Base-by-base conservation (phyloP, 2,113 vertebrate species). In the Polyodon spathula region DNA sequence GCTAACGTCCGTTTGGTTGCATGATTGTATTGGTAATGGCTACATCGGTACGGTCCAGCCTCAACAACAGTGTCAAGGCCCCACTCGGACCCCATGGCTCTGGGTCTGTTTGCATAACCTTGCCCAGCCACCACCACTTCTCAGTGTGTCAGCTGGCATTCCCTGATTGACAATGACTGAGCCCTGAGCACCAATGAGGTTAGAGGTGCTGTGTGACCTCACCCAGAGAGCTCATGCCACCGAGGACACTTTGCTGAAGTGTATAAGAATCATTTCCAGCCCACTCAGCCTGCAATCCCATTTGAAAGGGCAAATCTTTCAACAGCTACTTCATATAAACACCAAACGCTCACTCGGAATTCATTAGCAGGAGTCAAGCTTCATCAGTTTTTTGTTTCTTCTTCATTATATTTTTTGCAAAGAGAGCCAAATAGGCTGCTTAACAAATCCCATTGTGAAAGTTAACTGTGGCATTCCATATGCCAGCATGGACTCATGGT, bases 81-180 rank as follows among this genome's bases (percentile, higher is more conserved):
- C n/a, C n/a, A n/a, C 61, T 37, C 58, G 53, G 43, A 56, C 51
- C 37, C 41, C 53, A 37, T 61, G 42, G 8, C 39, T 9, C 6
- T 1, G 9, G 4, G 14, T 41, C 11, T 58, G 39, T 12, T 40
- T 42, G 39, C 14, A 53, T 81, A 81, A 85, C 85, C 84, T 85
- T 83, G 84, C 82, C 83, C 79, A 84, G 78, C 84, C 81, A 81
- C 80, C 79, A 81, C 80, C 83, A 12, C 83, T 84, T 78, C 74
- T 82, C 76, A 81, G 46, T 69, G 73, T 78, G 82, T 86, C 84
- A 77, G 71, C 69, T 68, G 67, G 64, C 63, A 77, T 85, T 83
- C 66, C 56, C 57, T 83, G 81, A 86, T 73, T 86, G 84, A 85
- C 76, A 78, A 71, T 81, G 82, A 83, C 74, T 70, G 67, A 64